phyloP scores from a whole-genome alignment of 2,888 invertebrate species.

The Nomada fabriciana region DNA sequence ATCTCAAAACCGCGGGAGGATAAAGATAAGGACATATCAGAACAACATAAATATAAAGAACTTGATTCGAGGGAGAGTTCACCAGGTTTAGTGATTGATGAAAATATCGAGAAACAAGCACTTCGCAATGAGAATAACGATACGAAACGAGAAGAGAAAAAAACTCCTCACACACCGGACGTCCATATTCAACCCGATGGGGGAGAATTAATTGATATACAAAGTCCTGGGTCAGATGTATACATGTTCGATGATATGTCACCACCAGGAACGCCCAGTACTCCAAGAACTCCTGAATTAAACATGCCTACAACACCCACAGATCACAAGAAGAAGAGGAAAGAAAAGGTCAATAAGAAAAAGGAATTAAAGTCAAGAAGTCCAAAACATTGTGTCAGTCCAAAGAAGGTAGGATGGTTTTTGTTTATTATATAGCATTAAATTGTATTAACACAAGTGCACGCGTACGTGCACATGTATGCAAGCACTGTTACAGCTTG shows the following conservation, averaged over 20 bases:
- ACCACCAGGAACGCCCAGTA: conserved; percentile 86
- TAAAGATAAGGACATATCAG: conserved; percentile 85
- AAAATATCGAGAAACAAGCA: conserved; percentile 78
- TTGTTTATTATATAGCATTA: conserved; percentile 12
- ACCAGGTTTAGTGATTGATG: conserved; percentile 84
- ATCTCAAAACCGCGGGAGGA: conserved; percentile 89
- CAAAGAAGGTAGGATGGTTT: conserved; percentile 78
- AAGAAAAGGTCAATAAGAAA: conserved; percentile 86
- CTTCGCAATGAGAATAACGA: conserved; percentile 62
- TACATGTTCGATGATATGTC: conserved; percentile 85
- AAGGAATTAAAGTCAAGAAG: conserved; percentile 83
- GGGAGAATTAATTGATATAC: conserved; percentile 73
- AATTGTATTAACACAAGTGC: conserved; percentile 4
- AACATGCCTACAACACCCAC: conserved; percentile 86
- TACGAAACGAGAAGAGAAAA: conserved; percentile 77
- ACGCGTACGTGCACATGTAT: conserved; percentile 24
- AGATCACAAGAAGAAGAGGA: conserved; percentile 86
- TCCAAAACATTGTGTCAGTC: conserved; percentile 77
- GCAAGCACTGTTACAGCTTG: conserved; percentile 16
- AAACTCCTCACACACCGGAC: conserved; percentile 81
- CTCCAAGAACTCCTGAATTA: conserved; percentile 87
- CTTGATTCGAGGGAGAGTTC: conserved; percentile 83
- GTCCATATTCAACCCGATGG: conserved; percentile 71
- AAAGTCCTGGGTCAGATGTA: conserved; percentile 83
- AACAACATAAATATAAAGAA: conserved; percentile 82